Evolutionary conservation across 2,888 invertebrate species (phyloP).

Genomic region (Tiphia femorata): DNA sequence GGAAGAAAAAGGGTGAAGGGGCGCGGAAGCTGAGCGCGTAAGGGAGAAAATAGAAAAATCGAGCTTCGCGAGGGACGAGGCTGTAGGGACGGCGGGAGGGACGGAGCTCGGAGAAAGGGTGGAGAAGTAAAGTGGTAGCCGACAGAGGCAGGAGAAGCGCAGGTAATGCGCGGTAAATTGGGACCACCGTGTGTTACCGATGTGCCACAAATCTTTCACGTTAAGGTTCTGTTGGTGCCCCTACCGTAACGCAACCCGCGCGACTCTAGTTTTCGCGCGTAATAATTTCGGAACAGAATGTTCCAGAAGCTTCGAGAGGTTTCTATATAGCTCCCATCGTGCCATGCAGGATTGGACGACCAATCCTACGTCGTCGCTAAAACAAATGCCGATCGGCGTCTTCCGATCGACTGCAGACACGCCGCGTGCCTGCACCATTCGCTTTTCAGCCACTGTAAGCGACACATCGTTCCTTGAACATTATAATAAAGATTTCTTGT

Average conservation of each 20-base stretch:
- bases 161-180: conserved; percentile 56
- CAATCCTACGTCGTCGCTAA: too few species aligned
- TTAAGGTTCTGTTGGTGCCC: conserved; percentile 16
- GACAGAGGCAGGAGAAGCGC: conserved; percentile 30
- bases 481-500: too few species aligned
- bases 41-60: conserved; percentile 9
- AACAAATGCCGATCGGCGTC: too few species aligned
- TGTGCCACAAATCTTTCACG: conserved; percentile 53
- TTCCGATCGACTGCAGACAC: too few species aligned
- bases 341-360: too few species aligned
- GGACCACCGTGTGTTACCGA: conserved; percentile 52
- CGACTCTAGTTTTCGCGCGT: too few species aligned
- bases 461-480: too few species aligned
- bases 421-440: too few species aligned
- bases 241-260: too few species aligned
- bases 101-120: not conserved
- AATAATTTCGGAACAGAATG: too few species aligned
- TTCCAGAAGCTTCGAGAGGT: conserved; percentile 23
- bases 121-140: not conserved
- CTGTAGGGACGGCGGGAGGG: not conserved
- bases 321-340: too few species aligned
- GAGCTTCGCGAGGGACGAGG: not conserved
- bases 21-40: not conserved
- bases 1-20: not conserved
- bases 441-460: too few species aligned